phyloP scores from a whole-genome alignment of 2,113 vertebrate genomes.

The Panurus biarmicus region DNA sequence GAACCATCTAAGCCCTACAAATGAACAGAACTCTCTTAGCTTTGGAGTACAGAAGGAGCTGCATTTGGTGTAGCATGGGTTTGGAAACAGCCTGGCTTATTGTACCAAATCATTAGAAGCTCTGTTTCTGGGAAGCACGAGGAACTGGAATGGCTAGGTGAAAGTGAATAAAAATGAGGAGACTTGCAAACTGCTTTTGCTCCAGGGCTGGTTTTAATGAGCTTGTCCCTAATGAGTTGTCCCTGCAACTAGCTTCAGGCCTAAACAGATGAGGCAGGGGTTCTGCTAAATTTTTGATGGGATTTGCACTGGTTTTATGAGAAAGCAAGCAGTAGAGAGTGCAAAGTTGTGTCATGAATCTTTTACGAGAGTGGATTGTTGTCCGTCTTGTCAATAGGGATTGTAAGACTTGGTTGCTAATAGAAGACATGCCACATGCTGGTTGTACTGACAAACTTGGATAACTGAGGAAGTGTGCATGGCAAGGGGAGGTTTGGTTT shows the following conservation, averaged over 20 bases:
- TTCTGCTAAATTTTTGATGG: slow-evolving; percentile 89
- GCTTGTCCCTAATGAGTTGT: slow-evolving; percentile 86
- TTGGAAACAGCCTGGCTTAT: slow-evolving; percentile 42
- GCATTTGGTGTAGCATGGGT: neutral
- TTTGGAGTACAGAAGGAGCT: slow-evolving; percentile 51
- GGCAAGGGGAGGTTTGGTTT: neutral
- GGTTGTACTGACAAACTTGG: slow-evolving; percentile 9
- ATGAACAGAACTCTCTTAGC: slow-evolving; percentile 2
- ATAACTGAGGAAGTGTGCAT: neutral
- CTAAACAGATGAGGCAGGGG: slow-evolving; percentile 88
- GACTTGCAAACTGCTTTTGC: slow-evolving; percentile 80
- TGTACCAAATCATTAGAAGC: slow-evolving; percentile 63
- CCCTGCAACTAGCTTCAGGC: slow-evolving; percentile 87
- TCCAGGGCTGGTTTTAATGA: slow-evolving; percentile 88
- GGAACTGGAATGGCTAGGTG: slow-evolving; percentile 68
- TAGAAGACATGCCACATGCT: slow-evolving; percentile 53
- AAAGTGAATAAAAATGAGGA: slow-evolving; percentile 78
- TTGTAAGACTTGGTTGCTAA: slow-evolving; percentile 65
- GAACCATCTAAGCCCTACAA: neutral
- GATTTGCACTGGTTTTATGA: slow-evolving; percentile 83
- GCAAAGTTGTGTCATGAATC: slow-evolving; percentile 79
- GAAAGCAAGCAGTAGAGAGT: slow-evolving; percentile 73
- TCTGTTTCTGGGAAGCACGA: slow-evolving; percentile 49
- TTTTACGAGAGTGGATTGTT: slow-evolving; percentile 75
- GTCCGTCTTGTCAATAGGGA: slow-evolving; percentile 69